Percentiles rank a stretch among this genome's conserved stretches.
phyloP scores from a whole-genome alignment of 2,888 invertebrate species.

The Trichogramma evanescens region DNA sequence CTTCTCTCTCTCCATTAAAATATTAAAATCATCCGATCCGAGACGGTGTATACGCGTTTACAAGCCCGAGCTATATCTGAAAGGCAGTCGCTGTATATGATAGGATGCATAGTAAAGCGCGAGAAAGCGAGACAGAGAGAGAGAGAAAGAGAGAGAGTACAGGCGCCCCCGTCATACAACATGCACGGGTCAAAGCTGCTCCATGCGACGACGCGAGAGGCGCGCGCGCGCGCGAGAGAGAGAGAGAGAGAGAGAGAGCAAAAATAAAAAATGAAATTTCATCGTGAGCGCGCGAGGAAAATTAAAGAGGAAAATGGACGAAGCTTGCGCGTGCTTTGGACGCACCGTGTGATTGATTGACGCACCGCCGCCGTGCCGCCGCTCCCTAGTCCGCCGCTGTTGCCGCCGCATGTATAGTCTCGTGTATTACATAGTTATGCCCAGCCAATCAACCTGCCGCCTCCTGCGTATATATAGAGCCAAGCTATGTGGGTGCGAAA shows the following conservation, averaged over 20 bases:
- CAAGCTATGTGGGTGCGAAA: not conserved
- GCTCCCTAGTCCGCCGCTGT: conserved; percentile 8
- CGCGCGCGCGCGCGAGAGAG: not conserved
- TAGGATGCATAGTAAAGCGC: not conserved
- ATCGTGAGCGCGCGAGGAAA: conserved; percentile 1
- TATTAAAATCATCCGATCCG: no score
- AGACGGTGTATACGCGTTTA: no score
- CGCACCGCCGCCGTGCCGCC: not conserved
- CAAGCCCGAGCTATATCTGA: no score
- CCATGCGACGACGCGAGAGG: not conserved
- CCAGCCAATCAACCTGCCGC: conserved; percentile 11
- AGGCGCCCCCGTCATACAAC: not conserved
- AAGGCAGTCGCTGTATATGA: no score
- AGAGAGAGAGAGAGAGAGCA: not conserved
- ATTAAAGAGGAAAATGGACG: conserved; percentile 9
- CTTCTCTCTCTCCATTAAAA: no score
- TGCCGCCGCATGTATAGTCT: not conserved
- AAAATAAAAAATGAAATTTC: conserved; percentile 10
- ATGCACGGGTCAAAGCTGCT: not conserved
- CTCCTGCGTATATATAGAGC: not conserved
- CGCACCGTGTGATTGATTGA: conserved; percentile 19
- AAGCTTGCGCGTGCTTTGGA: conserved; percentile 11
- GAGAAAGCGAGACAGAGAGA: not conserved
- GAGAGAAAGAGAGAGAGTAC: not conserved
- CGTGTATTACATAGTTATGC: conserved; percentile 1